A percentile compares a stretch with the other conserved stretches of the same genome.
Conservation (phyloP, 2,888 invertebrate species). For the Azorinus chamasolen region DNA sequence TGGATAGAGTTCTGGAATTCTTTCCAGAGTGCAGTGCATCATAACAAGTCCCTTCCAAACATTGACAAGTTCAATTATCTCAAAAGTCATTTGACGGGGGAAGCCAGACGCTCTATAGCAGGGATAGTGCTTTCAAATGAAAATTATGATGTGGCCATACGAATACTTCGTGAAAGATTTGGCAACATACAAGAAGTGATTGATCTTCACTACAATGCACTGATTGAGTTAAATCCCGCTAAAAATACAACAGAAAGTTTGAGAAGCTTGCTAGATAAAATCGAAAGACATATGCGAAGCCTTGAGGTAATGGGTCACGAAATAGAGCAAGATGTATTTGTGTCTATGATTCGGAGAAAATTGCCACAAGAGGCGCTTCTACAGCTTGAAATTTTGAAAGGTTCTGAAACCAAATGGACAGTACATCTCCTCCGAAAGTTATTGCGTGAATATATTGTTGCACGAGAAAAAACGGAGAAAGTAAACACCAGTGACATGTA, state of each 20-base stretch:
- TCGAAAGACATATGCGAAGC: slow-evolving; percentile 29
- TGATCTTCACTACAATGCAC: slow-evolving; percentile 32
- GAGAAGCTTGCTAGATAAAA: slow-evolving; percentile 19
- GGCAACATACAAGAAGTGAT: slow-evolving; percentile 35
- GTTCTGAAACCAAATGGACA: slow-evolving; percentile 23
- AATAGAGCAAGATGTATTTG: slow-evolving; percentile 36
- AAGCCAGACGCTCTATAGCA: slow-evolving; percentile 19
- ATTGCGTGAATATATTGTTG: slow-evolving; percentile 32
- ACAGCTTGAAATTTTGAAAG: slow-evolving; percentile 34
- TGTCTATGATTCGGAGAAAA: slow-evolving; percentile 28
- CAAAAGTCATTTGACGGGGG: slow-evolving; percentile 25
- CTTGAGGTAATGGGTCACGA: slow-evolving; percentile 25
- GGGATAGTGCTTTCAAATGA: slow-evolving; percentile 30
- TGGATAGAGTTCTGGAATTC: slow-evolving; percentile 40
- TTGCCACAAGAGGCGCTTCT: slow-evolving; percentile 15
- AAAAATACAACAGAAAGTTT: slow-evolving; percentile 28
- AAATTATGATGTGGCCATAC: slow-evolving; percentile 36
- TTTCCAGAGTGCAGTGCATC: slow-evolving; percentile 38
- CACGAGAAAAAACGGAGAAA: slow-evolving; percentile 29
- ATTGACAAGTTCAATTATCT: slow-evolving; percentile 52
- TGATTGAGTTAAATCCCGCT: slow-evolving; percentile 26
- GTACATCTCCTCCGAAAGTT: slow-evolving; percentile 20
- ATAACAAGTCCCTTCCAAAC: slow-evolving; percentile 21
- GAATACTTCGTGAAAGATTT: slow-evolving; percentile 36
- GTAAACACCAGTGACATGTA: neutral